These are phyloP conservation scores for Anthopleura xanthogrammica DNA, from an alignment of 92 coral and sea anemone genomes.

Conservation along the genomic window DNA sequence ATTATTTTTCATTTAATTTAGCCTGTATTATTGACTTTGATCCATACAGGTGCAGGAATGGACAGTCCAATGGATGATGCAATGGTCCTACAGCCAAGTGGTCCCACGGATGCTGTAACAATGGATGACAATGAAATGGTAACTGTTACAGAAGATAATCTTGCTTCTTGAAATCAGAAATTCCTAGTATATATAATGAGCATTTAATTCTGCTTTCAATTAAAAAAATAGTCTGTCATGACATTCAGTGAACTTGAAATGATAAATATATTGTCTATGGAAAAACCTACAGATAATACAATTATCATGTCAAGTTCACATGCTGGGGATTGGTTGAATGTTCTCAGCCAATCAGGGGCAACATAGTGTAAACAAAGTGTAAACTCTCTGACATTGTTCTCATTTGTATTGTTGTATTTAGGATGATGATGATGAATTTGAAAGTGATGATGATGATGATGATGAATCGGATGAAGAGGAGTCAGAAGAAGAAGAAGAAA, in stretches of 20 bases:
- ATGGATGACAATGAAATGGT: slow-evolving; percentile 67
- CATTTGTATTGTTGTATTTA: background rate
- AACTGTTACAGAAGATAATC: background rate
- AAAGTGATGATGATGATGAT: slow-evolving; percentile 28
- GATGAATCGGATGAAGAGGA: slow-evolving; percentile 42
- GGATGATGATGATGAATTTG: slow-evolving; percentile 22
- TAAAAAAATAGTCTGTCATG: no score
- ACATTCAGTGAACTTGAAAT: no score
- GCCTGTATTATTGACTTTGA: background rate
- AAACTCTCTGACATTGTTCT: background rate
- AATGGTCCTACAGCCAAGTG: slow-evolving; percentile 82
- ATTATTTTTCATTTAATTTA: background rate
- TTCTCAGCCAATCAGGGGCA: no score
- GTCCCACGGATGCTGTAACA: slow-evolving; percentile 68
- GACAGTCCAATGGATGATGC: slow-evolving; percentile 73
- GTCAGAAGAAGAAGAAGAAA: slow-evolving; percentile 44
- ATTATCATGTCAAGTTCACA: no score
- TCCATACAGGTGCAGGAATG: slow-evolving; percentile 37
- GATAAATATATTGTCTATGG: no score
- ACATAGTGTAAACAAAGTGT: background rate
- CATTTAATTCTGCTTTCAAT: no score
- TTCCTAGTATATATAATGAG: background rate
- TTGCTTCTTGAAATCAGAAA: background rate
- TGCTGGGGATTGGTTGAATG: no score
- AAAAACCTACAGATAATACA: no score